Evolutionary conservation across 2,113 vertebrate species (phyloP).

Genomic region (Nipponia nippon): DNA sequence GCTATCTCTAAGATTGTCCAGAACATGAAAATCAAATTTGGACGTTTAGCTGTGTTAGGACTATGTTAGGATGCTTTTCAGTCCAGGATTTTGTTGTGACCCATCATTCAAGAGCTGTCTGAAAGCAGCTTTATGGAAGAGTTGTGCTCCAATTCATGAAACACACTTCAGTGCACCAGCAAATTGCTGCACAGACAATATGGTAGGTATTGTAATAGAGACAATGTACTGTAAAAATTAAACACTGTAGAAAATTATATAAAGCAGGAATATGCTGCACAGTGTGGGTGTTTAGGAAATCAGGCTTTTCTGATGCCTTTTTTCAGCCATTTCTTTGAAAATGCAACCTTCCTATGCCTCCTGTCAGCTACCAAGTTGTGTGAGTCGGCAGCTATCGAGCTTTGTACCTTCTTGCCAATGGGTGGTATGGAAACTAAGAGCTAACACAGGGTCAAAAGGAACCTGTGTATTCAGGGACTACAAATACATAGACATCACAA

Average conservation of each 20-base stretch:
- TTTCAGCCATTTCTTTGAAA: neutral
- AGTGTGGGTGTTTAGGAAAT: neutral
- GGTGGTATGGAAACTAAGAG: neutral
- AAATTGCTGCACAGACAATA: neutral
- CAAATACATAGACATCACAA: neutral
- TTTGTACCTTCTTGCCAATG: neutral
- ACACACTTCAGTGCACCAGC: neutral
- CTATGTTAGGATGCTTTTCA: neutral
- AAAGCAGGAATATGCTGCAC: neutral
- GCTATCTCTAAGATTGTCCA: neutral
- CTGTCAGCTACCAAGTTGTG: neutral
- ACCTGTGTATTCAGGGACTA: rapidly evolving
- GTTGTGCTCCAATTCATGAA: neutral
- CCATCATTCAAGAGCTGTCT: neutral
- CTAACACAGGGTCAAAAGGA: neutral
- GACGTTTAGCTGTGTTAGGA: neutral
- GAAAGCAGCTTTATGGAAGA: neutral
- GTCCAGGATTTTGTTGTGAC: neutral
- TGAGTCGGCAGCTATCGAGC: neutral
- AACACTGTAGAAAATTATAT: neutral
- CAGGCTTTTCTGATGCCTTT: neutral
- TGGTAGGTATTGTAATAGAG: neutral
- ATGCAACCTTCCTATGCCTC: neutral
- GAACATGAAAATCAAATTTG: neutral
- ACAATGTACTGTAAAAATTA: neutral